Base-by-base conservation (phyloP, 2,888 invertebrate genomes). In the Polylopha cassiicola region DNA sequence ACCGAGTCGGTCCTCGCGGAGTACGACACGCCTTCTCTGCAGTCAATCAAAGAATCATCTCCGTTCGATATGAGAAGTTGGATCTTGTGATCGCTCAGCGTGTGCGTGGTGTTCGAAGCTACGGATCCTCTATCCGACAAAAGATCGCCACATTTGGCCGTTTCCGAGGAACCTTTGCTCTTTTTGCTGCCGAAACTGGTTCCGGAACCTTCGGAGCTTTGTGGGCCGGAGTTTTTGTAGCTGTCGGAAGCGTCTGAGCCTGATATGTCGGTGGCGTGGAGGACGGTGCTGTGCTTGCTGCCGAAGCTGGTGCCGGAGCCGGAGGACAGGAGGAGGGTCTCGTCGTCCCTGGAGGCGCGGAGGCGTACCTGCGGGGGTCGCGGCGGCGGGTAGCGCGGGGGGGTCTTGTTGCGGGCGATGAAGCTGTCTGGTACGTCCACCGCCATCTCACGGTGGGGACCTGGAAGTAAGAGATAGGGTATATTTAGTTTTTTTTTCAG, bases 371-470 rank as follows among this genome's bases (percentile, higher is more conserved):
- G 89, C 51, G 89, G 87, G 53, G 90, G 90, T 58, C 92, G 89
- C 36, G 93, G 93, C 30, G 94, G 94, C 48, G 94, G 94, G 88
- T 95, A 96, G 62, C 95, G 89, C 21, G 96, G 97, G 24, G 95
- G 95, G 51, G 95, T 95, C 86, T 97, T 97, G 80, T 93, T 93
- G 64, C 93, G 88, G 55, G 93, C 95, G 66, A 95, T 91, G 87
- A 97, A 97, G 63, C 92, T 93, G 75, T 97, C 97, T 67, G 98
- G 98, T 64, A 97, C 97, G 87, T 98, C 98, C 78, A 98, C 97
- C 73, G 98, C 97, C 95, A 98, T 96, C 90, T 98, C 98, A 73
- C 98, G 92, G 89, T 97, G 97, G 68, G 95, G 95, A 78, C 93
- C 93, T 88, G 81, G 48, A 86, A 82, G 21, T 26, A 28, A 42